Evolutionary conservation across 2,888 invertebrate species (phyloP).

Genomic region (Dione juno): DNA sequence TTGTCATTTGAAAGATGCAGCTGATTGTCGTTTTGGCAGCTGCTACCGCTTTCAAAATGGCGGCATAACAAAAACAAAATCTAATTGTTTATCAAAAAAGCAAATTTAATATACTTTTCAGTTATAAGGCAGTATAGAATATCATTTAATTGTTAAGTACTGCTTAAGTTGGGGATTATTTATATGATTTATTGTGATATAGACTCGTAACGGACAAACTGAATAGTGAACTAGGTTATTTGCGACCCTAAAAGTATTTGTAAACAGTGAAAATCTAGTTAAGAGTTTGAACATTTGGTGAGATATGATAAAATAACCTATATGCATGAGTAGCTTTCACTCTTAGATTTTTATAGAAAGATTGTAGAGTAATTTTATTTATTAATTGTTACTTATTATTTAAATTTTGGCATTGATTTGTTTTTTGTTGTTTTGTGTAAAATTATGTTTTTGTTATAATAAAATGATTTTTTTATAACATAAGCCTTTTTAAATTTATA

Average conservation of each 20-base stretch:
- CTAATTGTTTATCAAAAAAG: not conserved
- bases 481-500: not conserved
- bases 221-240: slow-evolving; percentile 30
- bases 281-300: slow-evolving; percentile 19
- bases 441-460: not conserved
- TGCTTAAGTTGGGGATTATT: not conserved
- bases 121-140: not conserved
- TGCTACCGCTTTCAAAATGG: slow-evolving; percentile 43
- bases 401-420: not conserved
- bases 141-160: not conserved
- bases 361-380: not conserved
- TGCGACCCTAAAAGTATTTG: slow-evolving; percentile 23
- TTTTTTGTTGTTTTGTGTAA: not conserved
- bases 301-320: slow-evolving; percentile 8
- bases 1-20: not conserved
- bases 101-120: not conserved
- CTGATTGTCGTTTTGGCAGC: slow-evolving; percentile 35
- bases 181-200: slow-evolving; percentile 6
- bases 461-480: slow-evolving; percentile 3
- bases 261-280: slow-evolving; percentile 36
- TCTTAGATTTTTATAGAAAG: not conserved
- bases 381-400: not conserved
- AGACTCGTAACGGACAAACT: slow-evolving; percentile 24
- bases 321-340: slow-evolving; percentile 14
- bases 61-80: slow-evolving; percentile 47